Evolutionary conservation across 2,797 vertebrate genomes (phyloP).

Genomic region (Notamacropus eugenii): DNA sequence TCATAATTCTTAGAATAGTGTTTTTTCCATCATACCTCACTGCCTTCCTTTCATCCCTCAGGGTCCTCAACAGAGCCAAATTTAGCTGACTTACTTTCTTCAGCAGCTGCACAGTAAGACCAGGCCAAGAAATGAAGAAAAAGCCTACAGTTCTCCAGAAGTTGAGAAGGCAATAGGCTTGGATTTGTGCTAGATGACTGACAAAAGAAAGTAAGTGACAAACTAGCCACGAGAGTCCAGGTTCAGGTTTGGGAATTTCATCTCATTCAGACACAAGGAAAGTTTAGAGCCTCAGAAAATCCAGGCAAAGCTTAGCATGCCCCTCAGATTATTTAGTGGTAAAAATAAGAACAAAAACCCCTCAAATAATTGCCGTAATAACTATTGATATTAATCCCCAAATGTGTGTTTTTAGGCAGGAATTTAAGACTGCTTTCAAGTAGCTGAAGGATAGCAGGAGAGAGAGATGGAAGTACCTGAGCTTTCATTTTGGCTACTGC

Average conservation of each 20-base stretch:
- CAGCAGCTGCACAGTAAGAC: slow-evolving; percentile 31
- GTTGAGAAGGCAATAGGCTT: slow-evolving; percentile 5
- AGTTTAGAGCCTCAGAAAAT: slow-evolving; percentile 23
- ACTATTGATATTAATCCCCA: slow-evolving; percentile 13
- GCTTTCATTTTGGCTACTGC: neutral
- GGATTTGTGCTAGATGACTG: neutral
- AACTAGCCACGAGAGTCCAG: neutral
- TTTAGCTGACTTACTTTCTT: slow-evolving; percentile 34
- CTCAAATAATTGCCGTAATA: slow-evolving; percentile 28
- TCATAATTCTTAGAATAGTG: slow-evolving; percentile 22
- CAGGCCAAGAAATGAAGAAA: neutral
- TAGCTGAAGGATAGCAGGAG: slow-evolving; percentile 10
- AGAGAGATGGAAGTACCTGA: neutral
- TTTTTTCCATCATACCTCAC: neutral
- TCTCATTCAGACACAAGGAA: neutral
- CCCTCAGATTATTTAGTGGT: neutral
- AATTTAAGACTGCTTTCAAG: neutral
- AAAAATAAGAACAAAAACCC: neutral
- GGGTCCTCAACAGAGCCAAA: slow-evolving; percentile 21
- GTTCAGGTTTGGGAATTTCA: slow-evolving; percentile 13
- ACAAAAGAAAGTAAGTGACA: neutral
- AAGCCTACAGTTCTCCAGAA: slow-evolving; percentile 9
- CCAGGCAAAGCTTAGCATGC: slow-evolving; percentile 20
- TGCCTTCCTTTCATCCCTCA: slow-evolving; percentile 16
- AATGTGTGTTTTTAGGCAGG: slow-evolving; percentile 19